Evolutionary conservation across 2,113 vertebrate species (phyloP), one percentile per base, ranked within the genome.

Genomic region (Lipophrys pholis): DNA sequence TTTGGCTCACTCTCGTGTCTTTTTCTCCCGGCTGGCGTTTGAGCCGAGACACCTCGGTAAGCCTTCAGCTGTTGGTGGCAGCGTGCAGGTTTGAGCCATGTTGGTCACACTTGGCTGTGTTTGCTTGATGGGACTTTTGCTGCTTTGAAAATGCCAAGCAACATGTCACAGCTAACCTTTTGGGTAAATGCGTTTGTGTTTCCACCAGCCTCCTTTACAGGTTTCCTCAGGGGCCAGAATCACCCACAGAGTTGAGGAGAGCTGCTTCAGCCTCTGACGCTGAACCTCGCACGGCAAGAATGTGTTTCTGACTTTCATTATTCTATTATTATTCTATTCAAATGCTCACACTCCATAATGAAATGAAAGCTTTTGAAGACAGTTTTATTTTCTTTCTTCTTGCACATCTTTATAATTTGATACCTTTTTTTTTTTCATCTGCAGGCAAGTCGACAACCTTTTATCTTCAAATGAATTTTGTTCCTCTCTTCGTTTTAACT

Each of bases 131-230:
- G 63, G 14, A 43, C 54, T 30, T 86, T 80, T 62, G 55, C 50
- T 59, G 69, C 76, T 48, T 69, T 1, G 6, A 64, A 80, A 83
- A 78, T 83, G 84, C 73, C 84, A 68, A 48, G 54, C 42, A 54
- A 64, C 35, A 15, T 80, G 73, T 83, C 69, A 60, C 40, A 50
- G 57, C 65, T 74, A 78, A 83, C 69, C 80, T 83, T 86, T 80
- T 67, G 38, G 0, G 41, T 70, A 62, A 53, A 56, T 49, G 66
- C 46, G 54, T 64, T 60, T 66, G 21, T 30, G 21, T 50, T 38
- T 48, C 42, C 49, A 43, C 41, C 16, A 62, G 51, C 52, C 14
- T 57, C 12, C 69, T 72, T 53, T 60, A 11, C 45, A 65, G 70
- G 66, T 15, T 56, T 49, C 71, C 52, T 43, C 21, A 0, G 66